Conservation (phyloP, 2,113 vertebrate species). For the Clarias magur region DNA sequence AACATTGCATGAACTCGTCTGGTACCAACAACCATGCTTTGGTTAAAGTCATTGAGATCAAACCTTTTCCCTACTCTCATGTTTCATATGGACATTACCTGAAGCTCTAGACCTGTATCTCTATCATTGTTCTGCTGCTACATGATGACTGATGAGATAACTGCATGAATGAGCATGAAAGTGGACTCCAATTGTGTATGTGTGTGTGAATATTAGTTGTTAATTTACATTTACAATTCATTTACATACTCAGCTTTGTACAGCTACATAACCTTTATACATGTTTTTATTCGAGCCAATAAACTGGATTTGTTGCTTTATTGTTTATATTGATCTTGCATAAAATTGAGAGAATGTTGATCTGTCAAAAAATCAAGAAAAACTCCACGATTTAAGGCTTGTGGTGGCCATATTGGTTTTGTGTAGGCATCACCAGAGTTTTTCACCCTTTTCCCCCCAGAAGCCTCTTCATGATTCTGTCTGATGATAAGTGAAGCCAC, state of each 20-base stretch:
- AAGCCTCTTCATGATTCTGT: constrained; percentile 42
- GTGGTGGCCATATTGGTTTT: neutral
- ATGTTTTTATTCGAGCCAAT: neutral
- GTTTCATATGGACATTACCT: neutral
- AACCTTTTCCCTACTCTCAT: neutral
- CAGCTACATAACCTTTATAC: neutral
- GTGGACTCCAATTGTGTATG: too few relatives aligned
- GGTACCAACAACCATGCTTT: too few relatives aligned
- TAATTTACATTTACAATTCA: neutral
- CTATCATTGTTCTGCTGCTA: neutral
- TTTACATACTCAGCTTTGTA: neutral
- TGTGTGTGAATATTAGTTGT: neutral
- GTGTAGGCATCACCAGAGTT: constrained; percentile 34
- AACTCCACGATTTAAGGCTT: neutral
- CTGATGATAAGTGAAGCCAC: constrained; percentile 58
- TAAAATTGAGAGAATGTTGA: neutral
- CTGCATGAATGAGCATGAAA: too few relatives aligned
- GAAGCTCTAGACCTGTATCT: neutral
- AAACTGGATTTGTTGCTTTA: neutral
- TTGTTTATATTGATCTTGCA: too few relatives aligned
- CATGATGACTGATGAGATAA: neutral
- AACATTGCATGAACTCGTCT: too few relatives aligned
- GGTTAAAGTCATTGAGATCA: too few relatives aligned
- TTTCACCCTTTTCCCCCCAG: neutral
- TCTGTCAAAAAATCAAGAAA: neutral